Evolutionary conservation across 2,888 invertebrate genomes (phyloP).

Genomic region (Idaea straminata): DNA sequence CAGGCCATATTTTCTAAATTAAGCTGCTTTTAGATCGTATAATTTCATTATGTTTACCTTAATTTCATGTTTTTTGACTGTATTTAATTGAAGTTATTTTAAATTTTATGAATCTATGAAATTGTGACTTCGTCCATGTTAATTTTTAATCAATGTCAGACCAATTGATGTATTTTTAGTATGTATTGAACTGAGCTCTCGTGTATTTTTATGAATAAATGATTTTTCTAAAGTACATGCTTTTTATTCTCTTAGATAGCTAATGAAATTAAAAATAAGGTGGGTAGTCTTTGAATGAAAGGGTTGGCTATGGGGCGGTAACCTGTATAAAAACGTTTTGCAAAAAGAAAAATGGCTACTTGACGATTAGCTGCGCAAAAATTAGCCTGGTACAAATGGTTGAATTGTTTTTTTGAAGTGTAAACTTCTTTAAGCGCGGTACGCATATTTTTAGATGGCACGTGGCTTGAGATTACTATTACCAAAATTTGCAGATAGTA

Average conservation of each 20-base stretch:
- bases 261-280: neutral
- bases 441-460: too few relatives aligned
- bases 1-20: neutral
- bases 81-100: neutral
- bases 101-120: neutral
- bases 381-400: too few relatives aligned
- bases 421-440: too few relatives aligned
- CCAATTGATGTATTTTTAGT: neutral
- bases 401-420: too few relatives aligned
- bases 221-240: neutral
- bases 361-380: too few relatives aligned
- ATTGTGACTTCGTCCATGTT: neutral
- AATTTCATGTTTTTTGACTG: neutral
- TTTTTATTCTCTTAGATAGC: neutral
- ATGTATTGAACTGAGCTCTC: neutral
- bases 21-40: neutral
- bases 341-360: too few relatives aligned
- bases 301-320: neutral
- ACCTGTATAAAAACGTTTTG: too few relatives aligned
- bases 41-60: neutral
- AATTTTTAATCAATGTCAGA: neutral
- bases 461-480: too few relatives aligned
- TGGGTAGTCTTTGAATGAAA: neutral
- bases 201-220: neutral
- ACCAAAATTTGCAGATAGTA: too few relatives aligned